Percentiles rank a stretch among this genome's conserved stretches.
Evolutionary conservation across 2,113 vertebrate species (phyloP).

Genomic region (Mustela nigripes): DNA sequence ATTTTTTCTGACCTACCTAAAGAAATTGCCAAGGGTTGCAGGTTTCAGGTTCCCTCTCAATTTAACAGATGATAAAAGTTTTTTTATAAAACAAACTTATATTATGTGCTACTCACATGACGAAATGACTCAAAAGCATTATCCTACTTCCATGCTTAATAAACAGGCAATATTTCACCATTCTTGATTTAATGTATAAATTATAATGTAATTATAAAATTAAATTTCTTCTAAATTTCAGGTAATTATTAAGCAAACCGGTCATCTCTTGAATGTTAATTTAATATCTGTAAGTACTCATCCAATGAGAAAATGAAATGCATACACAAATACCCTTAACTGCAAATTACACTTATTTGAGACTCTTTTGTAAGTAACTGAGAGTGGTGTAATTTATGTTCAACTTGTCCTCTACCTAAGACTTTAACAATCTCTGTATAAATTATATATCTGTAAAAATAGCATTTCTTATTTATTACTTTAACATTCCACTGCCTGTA

Average conservation of each 20-base stretch:
- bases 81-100: neutral
- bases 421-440: neutral
- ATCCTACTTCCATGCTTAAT: neutral
- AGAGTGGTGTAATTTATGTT: neutral
- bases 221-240: slow-evolving; percentile 44
- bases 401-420: neutral
- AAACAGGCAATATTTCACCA: slow-evolving; percentile 14
- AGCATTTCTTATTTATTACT: neutral
- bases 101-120: neutral
- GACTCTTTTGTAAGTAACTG: neutral
- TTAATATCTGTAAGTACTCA: neutral
- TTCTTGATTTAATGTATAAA: neutral
- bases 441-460: neutral
- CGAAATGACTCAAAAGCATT: neutral
- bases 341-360: neutral
- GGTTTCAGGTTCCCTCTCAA: neutral
- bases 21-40: neutral
- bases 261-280: slow-evolving; percentile 35
- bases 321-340: neutral
- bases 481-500: neutral
- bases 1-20: neutral
- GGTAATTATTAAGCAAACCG: slow-evolving; percentile 25
- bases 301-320: neutral
- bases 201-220: slow-evolving; percentile 37
- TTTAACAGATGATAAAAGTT: neutral